Evolutionary conservation across 2,888 invertebrate genomes (phyloP).

Genomic region (Baronia brevicornis): DNA sequence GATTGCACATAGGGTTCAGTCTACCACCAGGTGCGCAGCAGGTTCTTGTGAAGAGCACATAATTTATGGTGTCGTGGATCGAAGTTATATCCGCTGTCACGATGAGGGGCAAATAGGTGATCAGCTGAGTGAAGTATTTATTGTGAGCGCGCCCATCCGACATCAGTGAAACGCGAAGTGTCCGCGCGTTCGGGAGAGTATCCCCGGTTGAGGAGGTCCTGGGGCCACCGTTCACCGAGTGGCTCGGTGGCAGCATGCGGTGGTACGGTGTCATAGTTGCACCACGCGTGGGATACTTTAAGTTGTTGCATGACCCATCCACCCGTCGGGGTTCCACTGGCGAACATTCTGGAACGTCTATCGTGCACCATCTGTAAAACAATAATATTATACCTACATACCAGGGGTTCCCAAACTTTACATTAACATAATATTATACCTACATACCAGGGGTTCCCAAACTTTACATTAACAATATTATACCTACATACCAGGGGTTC

Average conservation of each 20-base stretch:
- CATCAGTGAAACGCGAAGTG: conserved; percentile 29
- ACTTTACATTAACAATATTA: too few relatives aligned
- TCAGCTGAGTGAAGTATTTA: conserved; percentile 28
- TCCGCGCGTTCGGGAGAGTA: conserved; percentile 31
- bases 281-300: conserved; percentile 31
- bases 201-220: conserved; percentile 30
- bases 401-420: background rate
- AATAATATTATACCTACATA: background rate
- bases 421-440: background rate
- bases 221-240: conserved; percentile 26
- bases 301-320: conserved; percentile 33
- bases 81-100: conserved; percentile 27
- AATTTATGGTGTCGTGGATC: conserved; percentile 10
- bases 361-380: conserved; percentile 24
- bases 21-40: conserved; percentile 9
- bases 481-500: too few relatives aligned
- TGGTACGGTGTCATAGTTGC: conserved; percentile 28
- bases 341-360: conserved; percentile 26
- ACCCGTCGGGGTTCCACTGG: conserved; percentile 31
- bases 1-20: conserved; percentile 27
- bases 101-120: conserved; percentile 23
- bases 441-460: background rate
- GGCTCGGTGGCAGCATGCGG: conserved; percentile 30
- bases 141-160: conserved; percentile 27
- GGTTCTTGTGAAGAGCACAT: conserved; percentile 5